Evolutionary conservation across 2,113 vertebrate genomes (phyloP), one percentile per base, ranked within the genome.

Genomic region (Cygnus atratus): DNA sequence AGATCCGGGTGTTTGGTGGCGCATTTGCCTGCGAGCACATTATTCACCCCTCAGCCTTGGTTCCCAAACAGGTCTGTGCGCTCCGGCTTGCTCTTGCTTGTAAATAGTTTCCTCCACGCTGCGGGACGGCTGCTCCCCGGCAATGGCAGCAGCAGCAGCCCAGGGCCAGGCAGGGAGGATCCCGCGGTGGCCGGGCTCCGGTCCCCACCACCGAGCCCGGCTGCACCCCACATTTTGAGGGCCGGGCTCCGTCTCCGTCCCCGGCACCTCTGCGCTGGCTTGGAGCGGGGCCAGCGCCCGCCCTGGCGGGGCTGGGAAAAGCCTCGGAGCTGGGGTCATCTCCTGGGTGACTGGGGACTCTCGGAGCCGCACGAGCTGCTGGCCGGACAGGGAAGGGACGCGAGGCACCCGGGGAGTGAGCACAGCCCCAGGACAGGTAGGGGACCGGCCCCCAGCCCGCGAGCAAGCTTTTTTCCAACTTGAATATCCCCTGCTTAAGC

Each of bases 301-400:
- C 94, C 97, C 96, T 58, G 10, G 84, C 81, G 76, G 93, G 88
- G 97, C 97, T 96, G 92, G 97, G 97, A 98, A 98, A 97, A 96
- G 87, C 94, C 94, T 97, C 81, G 95, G 97, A 97, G 96, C 96
- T 87, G 92, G 76, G 96, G 92, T 96, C 44, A 97, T 98, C 98
- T 97, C 98, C 97, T 5, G 91, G 97, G 98, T 97, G 98, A 98
- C 96, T 12, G 84, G 95, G 90, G 96, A 97, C 97, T 97, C 97
- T 44, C 2, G 0, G 91, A 67, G 95, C 97, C 96, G 94, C 90
- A 96, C 50, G 94, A 98, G 97, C 88, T 86, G 81, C 96, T 92
- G 92, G 87, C 94, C 88, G 68, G 92, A 58, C 92, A 76, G 70
- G 76, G 61, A 65, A 81, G 87, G 84, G 92, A 90, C 88, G 4